Evolutionary conservation across 2,113 vertebrate genomes (phyloP), one percentile per base, ranked within the genome.

Genomic region (Xenus cinereus): DNA sequence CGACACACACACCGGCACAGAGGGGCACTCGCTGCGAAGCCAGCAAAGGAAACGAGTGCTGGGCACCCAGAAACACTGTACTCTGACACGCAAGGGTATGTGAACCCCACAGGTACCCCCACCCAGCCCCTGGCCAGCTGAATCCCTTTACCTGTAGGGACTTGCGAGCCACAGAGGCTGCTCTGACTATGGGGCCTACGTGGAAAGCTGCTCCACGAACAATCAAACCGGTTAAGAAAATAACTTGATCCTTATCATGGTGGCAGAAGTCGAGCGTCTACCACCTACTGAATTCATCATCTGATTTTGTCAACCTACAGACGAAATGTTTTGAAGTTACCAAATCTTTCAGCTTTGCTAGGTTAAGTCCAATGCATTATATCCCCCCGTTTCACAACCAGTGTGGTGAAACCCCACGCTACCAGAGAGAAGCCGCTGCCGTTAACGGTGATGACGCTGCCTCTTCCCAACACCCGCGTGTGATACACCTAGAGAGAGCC

Each of bases 111-210:
- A 28, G 1, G 1, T 18, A 10, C 2, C 77, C 37, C 37, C 59
- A 22, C 19, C 35, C 81, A 53, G 3, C 54, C 2, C 9, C 45
- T 35, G 63, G 33, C 48, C 9, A 4, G 20, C 0, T 30, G 33
- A 57, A 6, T 51, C n/a, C 33, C 48, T 11, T 9, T 22, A 10
- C 59, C 19, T 2, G 9, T 6, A 22, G 22, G 39, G 39, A 60
- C 2, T 7, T 0, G 9, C 0, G 21, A 48, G 33, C 2, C 9
- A 4, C 10, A 60, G 41, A 12, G 43, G 17, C 2, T 53, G 41
- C 37, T 56, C 60, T 66, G 60, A 18, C 23, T 3, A 2, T 1
- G 32, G 45, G 14, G 5, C 19, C 10, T 32, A 50, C 4, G 7
- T n/a, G 41, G 33, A 50, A 48, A 87, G 41, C 22, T 23, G 27